A percentile compares a stretch with the other conserved stretches of the same genome.
Conservation (phyloP, 2,888 invertebrate genomes). For the Cosmia pyralina region DNA sequence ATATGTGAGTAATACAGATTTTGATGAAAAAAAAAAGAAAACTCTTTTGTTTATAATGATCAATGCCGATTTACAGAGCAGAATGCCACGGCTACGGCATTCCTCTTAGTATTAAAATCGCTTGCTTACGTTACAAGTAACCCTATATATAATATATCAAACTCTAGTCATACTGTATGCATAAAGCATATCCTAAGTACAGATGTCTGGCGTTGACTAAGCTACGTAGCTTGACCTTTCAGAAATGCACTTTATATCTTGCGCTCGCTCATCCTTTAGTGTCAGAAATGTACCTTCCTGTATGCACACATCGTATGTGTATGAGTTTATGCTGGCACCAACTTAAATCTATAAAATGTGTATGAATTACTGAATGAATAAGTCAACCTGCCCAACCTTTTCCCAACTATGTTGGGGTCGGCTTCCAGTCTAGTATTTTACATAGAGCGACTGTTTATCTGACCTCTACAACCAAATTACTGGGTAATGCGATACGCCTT, state of each 20-base stretch:
- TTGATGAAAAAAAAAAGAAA: too few relatives aligned
- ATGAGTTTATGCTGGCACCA: too few relatives aligned
- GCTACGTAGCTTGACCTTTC: constrained; percentile 53
- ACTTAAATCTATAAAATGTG: too few relatives aligned
- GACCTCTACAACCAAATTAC: too few relatives aligned
- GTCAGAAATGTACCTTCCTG: constrained; percentile 36
- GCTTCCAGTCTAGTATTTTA: too few relatives aligned
- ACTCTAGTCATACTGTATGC: constrained; percentile 14
- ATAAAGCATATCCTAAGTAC: constrained; percentile 37
- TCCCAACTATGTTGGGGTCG: too few relatives aligned
- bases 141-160: neutral
- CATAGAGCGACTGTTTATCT: too few relatives aligned
- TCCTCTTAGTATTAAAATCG: neutral
- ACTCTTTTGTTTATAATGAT: too few relatives aligned
- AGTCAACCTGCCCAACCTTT: too few relatives aligned
- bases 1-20: too few relatives aligned
- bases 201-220: constrained; percentile 45
- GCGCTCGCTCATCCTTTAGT: constrained; percentile 43
- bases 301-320: neutral
- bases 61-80: neutral
- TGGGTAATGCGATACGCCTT: too few relatives aligned
- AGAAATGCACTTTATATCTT: constrained; percentile 57
- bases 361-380: too few relatives aligned
- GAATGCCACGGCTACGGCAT: neutral
- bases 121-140: neutral